Evolutionary conservation across 2,888 invertebrate species (phyloP).

Genomic region (Phortica okadai): DNA sequence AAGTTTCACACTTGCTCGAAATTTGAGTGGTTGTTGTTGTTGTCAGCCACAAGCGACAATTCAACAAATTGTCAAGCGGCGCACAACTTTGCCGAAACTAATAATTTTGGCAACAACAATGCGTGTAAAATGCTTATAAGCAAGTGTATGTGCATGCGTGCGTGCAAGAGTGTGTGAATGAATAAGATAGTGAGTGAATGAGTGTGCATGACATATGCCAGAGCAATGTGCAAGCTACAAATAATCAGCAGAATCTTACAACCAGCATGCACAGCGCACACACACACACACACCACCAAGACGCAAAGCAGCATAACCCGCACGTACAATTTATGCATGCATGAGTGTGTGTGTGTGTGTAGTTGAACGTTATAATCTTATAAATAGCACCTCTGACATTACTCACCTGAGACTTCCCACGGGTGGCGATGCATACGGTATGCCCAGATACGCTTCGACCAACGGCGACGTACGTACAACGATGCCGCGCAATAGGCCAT

Average conservation of each 20-base stretch:
- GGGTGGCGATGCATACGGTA: conserved; percentile 95
- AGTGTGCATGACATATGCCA: background rate
- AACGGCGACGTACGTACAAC: conserved; percentile 86
- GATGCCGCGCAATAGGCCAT: conserved; percentile 91
- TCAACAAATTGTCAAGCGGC: background rate
- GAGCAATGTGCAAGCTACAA: background rate
- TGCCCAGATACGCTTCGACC: conserved; percentile 94
- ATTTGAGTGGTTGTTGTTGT: background rate
- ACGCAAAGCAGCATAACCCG: conserved; percentile 36
- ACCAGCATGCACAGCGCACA: background rate
- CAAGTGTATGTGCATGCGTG: background rate
- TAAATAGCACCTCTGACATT: conserved; percentile 19
- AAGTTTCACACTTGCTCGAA: conserved; percentile 1
- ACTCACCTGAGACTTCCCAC: conserved; percentile 89
- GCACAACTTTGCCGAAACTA: background rate
- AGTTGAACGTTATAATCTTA: conserved; percentile 16
- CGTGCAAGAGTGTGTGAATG: background rate
- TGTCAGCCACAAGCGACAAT: background rate
- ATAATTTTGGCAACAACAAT: background rate
- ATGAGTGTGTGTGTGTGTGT: background rate
- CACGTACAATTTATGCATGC: conserved; percentile 36
- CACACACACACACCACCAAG: background rate
- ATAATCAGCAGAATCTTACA: too few species aligned
- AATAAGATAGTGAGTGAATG: background rate
- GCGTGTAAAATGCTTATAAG: background rate